Conservation (phyloP, 2,888 invertebrate genomes). For the Argyra leucocephala region DNA sequence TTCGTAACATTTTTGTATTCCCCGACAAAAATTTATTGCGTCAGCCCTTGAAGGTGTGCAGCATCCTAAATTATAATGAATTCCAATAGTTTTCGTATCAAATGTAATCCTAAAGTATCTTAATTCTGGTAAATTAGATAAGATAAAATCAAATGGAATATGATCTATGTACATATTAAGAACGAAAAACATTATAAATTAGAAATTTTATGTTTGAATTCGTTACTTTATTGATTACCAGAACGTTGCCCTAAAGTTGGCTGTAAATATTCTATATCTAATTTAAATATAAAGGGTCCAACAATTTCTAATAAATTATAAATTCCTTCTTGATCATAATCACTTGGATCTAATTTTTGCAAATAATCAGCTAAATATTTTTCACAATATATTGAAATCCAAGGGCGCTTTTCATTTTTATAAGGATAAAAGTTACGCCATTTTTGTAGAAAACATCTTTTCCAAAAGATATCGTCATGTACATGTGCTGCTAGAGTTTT, state of each 20-base stretch:
- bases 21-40: slow-evolving; percentile 33
- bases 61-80: slow-evolving; percentile 39
- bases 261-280: slow-evolving; percentile 39
- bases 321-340: slow-evolving; percentile 38
- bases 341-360: slow-evolving; percentile 37
- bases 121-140: slow-evolving; percentile 40
- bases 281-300: slow-evolving; percentile 37
- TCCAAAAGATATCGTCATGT: slow-evolving; percentile 40
- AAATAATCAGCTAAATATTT: slow-evolving; percentile 42
- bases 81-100: slow-evolving; percentile 39
- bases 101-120: slow-evolving; percentile 38
- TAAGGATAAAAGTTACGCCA: slow-evolving; percentile 32
- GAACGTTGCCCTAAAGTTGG: slow-evolving; percentile 31
- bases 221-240: slow-evolving; percentile 17
- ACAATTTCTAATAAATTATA: slow-evolving; percentile 38
- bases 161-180: slow-evolving; percentile 32
- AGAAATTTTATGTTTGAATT: too few relatives aligned
- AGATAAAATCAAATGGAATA: slow-evolving; percentile 42
- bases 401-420: slow-evolving; percentile 25
- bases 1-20: slow-evolving; percentile 38
- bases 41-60: slow-evolving; percentile 38
- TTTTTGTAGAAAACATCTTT: slow-evolving; percentile 35
- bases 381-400: slow-evolving; percentile 44
- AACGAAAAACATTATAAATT: too few relatives aligned
- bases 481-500: slow-evolving; percentile 37